These are phyloP conservation scores for Myotis brandtii DNA, from an alignment of 2,113 vertebrate genomes.

Conservation along the genomic window DNA sequence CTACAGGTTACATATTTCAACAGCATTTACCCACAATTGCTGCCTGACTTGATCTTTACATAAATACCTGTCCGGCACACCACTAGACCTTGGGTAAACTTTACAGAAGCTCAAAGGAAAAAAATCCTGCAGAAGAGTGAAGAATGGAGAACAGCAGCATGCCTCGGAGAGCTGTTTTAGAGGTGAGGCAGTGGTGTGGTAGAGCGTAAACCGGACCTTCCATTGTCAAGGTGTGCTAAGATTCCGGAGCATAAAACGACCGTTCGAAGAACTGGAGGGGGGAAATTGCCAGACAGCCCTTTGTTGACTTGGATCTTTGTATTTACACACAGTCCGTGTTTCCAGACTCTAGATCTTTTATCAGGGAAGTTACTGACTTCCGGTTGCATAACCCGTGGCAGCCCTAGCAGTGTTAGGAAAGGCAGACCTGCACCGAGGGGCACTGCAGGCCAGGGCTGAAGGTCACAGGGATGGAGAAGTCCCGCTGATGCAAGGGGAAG, in stretches of 20 bases:
- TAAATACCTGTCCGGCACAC: neutral
- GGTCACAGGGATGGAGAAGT: neutral
- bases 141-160: neutral
- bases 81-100: neutral
- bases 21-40: neutral
- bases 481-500: neutral
- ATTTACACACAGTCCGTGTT: constrained; percentile 57
- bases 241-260: neutral
- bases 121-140: neutral
- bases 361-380: neutral
- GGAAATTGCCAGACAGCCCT: neutral
- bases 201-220: neutral
- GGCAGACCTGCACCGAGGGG: no score
- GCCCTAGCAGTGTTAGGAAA: neutral
- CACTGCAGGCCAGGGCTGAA: neutral
- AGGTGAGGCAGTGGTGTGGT: accelerated
- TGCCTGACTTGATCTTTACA: constrained; percentile 19
- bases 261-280: neutral
- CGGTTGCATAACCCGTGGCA: neutral
- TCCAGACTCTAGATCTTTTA: constrained; percentile 44
- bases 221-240: neutral
- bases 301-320: constrained; percentile 24
- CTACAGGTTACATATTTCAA: neutral
- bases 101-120: neutral
- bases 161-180: neutral